Percentiles rank a stretch among this genome's conserved stretches.
phyloP scores from a whole-genome alignment of 2,888 invertebrate species.

The Drepana falcataria region DNA sequence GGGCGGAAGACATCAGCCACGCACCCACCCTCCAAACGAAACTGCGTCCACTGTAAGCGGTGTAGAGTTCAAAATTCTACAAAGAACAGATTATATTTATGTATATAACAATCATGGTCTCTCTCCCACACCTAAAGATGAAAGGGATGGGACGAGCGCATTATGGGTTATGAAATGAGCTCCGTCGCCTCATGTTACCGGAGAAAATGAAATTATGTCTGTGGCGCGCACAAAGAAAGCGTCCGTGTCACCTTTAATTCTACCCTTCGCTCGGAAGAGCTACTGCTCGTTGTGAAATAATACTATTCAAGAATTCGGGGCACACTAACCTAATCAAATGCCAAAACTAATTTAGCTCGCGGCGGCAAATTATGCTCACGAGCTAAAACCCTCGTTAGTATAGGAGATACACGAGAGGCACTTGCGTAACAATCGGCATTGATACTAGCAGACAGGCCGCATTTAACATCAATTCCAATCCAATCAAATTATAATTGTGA shows the following conservation, averaged over 20 bases:
- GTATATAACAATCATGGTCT: conserved; percentile 36
- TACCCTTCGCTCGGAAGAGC: conserved; percentile 17
- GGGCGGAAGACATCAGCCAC: conserved; percentile 50
- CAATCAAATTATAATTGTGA: conserved; percentile 45
- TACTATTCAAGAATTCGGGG: neutral
- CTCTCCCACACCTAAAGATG: conserved; percentile 29
- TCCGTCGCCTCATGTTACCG: conserved; percentile 64
- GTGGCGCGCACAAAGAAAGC: conserved; percentile 63
- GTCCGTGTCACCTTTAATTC: conserved; percentile 48
- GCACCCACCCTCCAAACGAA: conserved; percentile 34
- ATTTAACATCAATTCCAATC: conserved; percentile 40
- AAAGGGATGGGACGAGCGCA: conserved; percentile 48
- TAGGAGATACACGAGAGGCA: neutral
- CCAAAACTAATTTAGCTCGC: neutral
- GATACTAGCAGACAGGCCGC: conserved; percentile 25
- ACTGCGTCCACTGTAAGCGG: conserved; percentile 35
- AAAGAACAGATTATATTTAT: conserved; percentile 27
- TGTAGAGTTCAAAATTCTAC: conserved; percentile 55
- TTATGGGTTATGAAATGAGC: conserved; percentile 75
- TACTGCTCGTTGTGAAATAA: neutral
- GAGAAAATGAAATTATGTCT: conserved; percentile 72
- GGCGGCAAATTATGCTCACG: neutral
- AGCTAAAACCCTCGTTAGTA: neutral
- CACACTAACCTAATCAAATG: neutral
- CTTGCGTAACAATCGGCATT: conserved; percentile 20